A percentile compares a stretch with the other conserved stretches of the same genome.
Conservation (phyloP, 2,888 invertebrate genomes). For the Nysson spinosus region DNA sequence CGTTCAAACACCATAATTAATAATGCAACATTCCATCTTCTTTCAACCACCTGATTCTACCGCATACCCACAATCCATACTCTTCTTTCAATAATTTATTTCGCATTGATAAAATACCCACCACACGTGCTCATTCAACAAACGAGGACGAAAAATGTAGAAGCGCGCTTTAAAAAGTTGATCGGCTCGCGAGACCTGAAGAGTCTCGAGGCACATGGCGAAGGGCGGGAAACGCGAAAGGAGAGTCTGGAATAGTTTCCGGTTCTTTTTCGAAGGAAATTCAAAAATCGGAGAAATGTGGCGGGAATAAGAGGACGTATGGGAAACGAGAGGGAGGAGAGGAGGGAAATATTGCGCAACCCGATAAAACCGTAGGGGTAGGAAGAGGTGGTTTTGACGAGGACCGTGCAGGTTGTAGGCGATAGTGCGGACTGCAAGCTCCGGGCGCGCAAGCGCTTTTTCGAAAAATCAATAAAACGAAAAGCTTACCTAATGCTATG, state of each 20-base stretch:
- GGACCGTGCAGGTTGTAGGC: slow-evolving; percentile 71
- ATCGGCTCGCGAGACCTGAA: too few species aligned
- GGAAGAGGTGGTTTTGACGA: slow-evolving; percentile 65
- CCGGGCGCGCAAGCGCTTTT: slow-evolving; percentile 77
- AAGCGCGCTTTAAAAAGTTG: too few species aligned
- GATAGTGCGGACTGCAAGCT: slow-evolving; percentile 73
- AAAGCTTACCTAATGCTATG: slow-evolving; percentile 77
- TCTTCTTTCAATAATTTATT: too few species aligned
- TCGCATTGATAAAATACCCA: too few species aligned
- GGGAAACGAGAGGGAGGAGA: slow-evolving; percentile 7
- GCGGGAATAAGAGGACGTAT: slow-evolving; percentile 17
- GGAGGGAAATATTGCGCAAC: slow-evolving; percentile 53
- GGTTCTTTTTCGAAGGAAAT: slow-evolving; percentile 27
- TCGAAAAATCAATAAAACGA: slow-evolving; percentile 78
- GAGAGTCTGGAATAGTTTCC: slow-evolving; percentile 27
- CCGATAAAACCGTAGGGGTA: slow-evolving; percentile 54
- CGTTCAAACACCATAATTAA: too few species aligned
- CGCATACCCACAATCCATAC: too few species aligned
- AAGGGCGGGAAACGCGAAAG: slow-evolving; percentile 13
- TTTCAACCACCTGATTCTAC: too few species aligned
- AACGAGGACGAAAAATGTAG: too few species aligned
- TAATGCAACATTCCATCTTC: too few species aligned
- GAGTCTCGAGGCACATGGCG: too few species aligned
- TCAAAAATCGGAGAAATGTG: slow-evolving; percentile 47
- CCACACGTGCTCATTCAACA: too few species aligned